These are phyloP conservation scores for Eucera pruinosa DNA, from an alignment of 2,888 invertebrate genomes.

Conservation along the genomic window DNA sequence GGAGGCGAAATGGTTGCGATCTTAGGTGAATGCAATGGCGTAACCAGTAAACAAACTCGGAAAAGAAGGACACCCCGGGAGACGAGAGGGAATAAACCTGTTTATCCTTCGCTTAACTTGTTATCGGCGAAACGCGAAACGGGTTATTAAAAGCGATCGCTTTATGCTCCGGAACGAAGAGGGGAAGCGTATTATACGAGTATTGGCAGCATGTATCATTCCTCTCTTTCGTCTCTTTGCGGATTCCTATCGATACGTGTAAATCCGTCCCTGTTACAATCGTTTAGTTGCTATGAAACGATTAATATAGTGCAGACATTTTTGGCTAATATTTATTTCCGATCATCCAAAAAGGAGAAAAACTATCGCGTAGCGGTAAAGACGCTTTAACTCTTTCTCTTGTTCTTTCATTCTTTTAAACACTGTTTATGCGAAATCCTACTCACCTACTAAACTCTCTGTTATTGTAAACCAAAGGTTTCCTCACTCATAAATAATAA, in stretches of 20 bases:
- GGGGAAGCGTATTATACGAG: conserved; percentile 19
- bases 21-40: conserved; percentile 57
- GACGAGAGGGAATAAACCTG: conserved; percentile 50
- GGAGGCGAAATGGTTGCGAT: conserved; percentile 64
- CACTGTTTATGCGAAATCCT: too few relatives aligned
- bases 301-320: too few relatives aligned
- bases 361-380: too few relatives aligned
- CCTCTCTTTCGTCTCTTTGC: conserved; percentile 10
- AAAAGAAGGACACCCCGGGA: conserved; percentile 57
- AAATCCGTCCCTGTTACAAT: too few relatives aligned
- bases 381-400: too few relatives aligned
- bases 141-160: conserved; percentile 57
- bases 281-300: too few relatives aligned
- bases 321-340: too few relatives aligned
- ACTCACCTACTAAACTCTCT: too few relatives aligned
- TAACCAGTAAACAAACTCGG: conserved; percentile 64
- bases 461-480: too few relatives aligned
- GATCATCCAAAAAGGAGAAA: too few relatives aligned
- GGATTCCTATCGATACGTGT: not conserved
- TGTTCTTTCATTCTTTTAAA: too few relatives aligned
- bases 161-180: conserved; percentile 25
- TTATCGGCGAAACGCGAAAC: conserved; percentile 58
- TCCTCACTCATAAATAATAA: too few relatives aligned
- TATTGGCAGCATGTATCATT: not conserved
- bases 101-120: conserved; percentile 54